A percentile compares a stretch with the other conserved stretches of the same genome.
These are phyloP conservation scores for Mastacembelus armatus DNA, from an alignment of 2,797 vertebrate species.

Conservation along the genomic window DNA sequence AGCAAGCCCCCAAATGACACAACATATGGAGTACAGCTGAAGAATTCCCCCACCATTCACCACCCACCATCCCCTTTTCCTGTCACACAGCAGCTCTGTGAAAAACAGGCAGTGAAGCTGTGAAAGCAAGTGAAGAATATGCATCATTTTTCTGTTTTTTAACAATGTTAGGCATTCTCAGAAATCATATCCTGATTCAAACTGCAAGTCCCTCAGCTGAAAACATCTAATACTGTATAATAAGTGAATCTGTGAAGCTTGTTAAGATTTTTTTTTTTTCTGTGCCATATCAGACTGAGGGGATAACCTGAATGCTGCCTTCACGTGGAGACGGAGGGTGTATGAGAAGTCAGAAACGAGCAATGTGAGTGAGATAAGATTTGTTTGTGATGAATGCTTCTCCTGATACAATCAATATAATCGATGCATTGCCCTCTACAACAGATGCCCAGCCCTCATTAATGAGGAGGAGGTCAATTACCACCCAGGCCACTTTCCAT, in stretches of 20 bases:
- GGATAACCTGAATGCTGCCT: slow-evolving; percentile 17
- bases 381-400: slow-evolving; percentile 43
- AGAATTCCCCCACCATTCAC: slow-evolving; percentile 50
- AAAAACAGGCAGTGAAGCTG: slow-evolving; percentile 55
- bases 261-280: slow-evolving; percentile 40
- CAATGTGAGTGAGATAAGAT: slow-evolving; percentile 27
- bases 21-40: slow-evolving; percentile 77
- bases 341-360: slow-evolving; percentile 19
- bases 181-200: slow-evolving; percentile 53
- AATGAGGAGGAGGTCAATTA: slow-evolving; percentile 63
- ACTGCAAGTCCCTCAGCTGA: slow-evolving; percentile 39
- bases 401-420: slow-evolving; percentile 61
- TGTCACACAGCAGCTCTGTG: slow-evolving; percentile 62
- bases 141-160: slow-evolving; percentile 70
- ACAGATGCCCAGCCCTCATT: slow-evolving; percentile 69
- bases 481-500: slow-evolving; percentile 25
- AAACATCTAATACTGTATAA: slow-evolving; percentile 61
- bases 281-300: no score
- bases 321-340: slow-evolving; percentile 22
- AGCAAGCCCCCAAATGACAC: slow-evolving; percentile 73
- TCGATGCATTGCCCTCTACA: slow-evolving; percentile 56
- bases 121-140: slow-evolving; percentile 54
- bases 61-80: slow-evolving; percentile 48
- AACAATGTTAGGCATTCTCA: slow-evolving; percentile 57
- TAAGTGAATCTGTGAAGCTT: slow-evolving; percentile 62